These are phyloP conservation scores for Lagria hirta DNA, from an alignment of 2,888 invertebrate genomes.

Conservation along the genomic window DNA sequence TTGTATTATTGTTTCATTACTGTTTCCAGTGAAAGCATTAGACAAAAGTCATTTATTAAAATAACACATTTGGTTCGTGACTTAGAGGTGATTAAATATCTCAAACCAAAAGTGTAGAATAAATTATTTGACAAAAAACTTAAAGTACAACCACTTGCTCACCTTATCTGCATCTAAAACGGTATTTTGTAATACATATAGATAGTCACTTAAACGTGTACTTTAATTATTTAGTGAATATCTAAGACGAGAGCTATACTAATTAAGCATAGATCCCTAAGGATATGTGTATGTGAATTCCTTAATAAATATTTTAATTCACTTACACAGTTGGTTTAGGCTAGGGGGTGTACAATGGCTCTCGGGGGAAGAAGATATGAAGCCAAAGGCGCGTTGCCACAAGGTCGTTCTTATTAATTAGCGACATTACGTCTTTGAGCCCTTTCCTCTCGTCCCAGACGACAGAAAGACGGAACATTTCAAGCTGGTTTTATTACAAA, in stretches of 20 bases:
- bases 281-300: slow-evolving; percentile 52
- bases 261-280: slow-evolving; percentile 49
- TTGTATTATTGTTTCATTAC: no score
- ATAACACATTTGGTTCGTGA: no score
- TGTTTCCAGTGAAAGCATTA: neutral
- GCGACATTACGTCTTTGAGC: slow-evolving; percentile 50
- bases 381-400: slow-evolving; percentile 47
- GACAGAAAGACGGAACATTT: slow-evolving; percentile 2
- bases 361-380: slow-evolving; percentile 50
- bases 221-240: slow-evolving; percentile 49
- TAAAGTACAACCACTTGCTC: neutral
- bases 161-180: neutral
- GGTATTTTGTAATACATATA: slow-evolving; percentile 31
- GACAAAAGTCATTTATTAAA: no score
- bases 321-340: slow-evolving; percentile 54
- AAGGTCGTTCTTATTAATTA: slow-evolving; percentile 52
- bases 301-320: slow-evolving; percentile 56
- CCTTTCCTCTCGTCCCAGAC: slow-evolving; percentile 10
- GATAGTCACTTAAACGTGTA: slow-evolving; percentile 40
- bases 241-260: slow-evolving; percentile 48
- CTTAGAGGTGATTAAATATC: no score
- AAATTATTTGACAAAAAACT: neutral
- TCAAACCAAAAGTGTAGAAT: neutral
- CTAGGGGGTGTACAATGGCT: slow-evolving; percentile 50
- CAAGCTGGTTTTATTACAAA: slow-evolving; percentile 36